These are phyloP conservation scores for Leucopternis melanops DNA, from an alignment of 2,113 vertebrate species.

Conservation along the genomic window DNA sequence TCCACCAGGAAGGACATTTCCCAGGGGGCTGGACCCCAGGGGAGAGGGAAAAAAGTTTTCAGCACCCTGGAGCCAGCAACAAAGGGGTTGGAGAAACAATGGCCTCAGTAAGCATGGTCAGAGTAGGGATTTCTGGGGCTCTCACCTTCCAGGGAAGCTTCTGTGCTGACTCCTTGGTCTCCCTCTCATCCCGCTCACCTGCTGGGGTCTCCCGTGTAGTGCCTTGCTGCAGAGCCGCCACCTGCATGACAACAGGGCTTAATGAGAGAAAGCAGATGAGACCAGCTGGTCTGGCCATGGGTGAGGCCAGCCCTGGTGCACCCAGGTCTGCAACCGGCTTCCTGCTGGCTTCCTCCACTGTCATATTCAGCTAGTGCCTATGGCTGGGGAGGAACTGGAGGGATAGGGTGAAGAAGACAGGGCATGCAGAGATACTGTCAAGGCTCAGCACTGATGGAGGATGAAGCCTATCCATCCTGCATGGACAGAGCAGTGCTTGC, in stretches of 20 bases:
- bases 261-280: neutral
- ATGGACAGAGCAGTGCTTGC: neutral
- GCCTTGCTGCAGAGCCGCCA: constrained; percentile 70
- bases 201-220: neutral
- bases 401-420: neutral
- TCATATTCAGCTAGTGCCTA: neutral
- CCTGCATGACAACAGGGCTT: neutral
- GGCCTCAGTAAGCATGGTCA: neutral
- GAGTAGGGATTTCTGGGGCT: neutral
- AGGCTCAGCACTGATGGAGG: neutral
- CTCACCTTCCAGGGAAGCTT: constrained; percentile 75
- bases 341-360: neutral
- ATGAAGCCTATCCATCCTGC: neutral
- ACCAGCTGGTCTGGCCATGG: rapidly evolving
- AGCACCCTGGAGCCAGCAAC: neutral
- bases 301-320: neutral
- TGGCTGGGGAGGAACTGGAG: rapidly evolving
- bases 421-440: neutral
- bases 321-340: neutral
- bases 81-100: neutral
- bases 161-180: constrained; percentile 40
- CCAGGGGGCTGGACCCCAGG: neutral
- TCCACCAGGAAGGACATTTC: neutral
- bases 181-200: constrained; percentile 59
- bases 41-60: neutral